Percentiles rank a stretch among this genome's conserved stretches.
phyloP scores from a whole-genome alignment of 2,113 vertebrate species.

The Rhineura floridana region DNA sequence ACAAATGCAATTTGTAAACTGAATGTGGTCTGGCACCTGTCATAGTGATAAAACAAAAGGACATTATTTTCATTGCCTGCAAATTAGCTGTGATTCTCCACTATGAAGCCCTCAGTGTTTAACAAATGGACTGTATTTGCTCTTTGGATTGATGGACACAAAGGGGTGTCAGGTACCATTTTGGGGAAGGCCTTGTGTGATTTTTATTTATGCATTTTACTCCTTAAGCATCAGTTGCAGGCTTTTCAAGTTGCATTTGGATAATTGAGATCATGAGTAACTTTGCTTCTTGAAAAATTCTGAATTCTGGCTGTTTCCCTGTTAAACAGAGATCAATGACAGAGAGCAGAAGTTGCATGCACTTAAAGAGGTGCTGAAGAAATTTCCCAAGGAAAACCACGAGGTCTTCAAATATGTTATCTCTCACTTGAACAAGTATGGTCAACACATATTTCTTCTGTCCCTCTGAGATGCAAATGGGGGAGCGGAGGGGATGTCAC shows the following conservation, averaged over 20 bases:
- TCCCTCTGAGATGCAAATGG: too few species aligned
- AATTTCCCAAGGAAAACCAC: conserved; percentile 93
- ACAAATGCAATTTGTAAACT: not conserved
- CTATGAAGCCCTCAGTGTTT: not conserved
- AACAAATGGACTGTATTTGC: not conserved
- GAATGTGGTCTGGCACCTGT: not conserved
- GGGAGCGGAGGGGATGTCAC: not conserved
- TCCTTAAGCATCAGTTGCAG: too few species aligned
- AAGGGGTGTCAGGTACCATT: not conserved
- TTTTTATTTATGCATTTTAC: not conserved
- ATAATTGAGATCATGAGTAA: not conserved
- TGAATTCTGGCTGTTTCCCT: not conserved
- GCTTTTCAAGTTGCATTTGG: not conserved
- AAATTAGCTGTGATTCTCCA: not conserved
- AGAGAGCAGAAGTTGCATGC: conserved; percentile 89
- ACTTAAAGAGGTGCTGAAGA: conserved; percentile 90
- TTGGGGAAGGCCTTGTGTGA: not conserved
- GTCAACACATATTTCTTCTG: not conserved
- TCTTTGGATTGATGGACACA: not conserved
- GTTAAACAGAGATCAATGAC: conserved; percentile 87
- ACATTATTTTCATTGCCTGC: not conserved
- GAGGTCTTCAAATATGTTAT: conserved; percentile 97
- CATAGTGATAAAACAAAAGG: not conserved
- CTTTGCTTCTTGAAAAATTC: not conserved
- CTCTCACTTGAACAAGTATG: conserved; percentile 92